Evolutionary conservation across 2,888 invertebrate species (phyloP), one percentile per base, ranked within the genome.

Genomic region (Drosophila affinis): DNA sequence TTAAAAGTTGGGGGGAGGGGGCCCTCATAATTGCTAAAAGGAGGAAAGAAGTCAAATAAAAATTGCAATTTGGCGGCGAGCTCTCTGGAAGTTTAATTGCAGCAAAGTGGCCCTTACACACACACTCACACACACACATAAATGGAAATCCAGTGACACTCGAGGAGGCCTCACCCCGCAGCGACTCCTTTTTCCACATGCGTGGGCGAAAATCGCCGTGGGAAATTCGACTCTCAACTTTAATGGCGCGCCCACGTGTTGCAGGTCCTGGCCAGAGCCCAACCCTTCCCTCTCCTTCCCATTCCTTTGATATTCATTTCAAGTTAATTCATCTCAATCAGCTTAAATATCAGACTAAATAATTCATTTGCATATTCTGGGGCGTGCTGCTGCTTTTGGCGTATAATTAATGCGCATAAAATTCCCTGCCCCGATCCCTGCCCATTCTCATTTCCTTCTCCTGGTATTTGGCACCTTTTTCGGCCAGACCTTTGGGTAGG

Each of bases 381-480:
- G 44, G 18, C n/a, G 21, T n/a, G 21, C 18, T 45, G 46, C 52
- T 59, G 47, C 18, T 53, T 58, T 34, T 57, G 56, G 46, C 52
- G 61, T 64, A 75, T 86, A 86, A 88, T 82, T 86, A 84, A 84
- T 84, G 83, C 83, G 73, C 86, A 84, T 86, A 83, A 86, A 86
- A 80, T 75, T 54, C 69, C 72, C 9, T 27, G 18, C 18, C 18
- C n/a, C n/a, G n/a, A n/a, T 49, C 49, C 70, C 62, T 58, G 69
- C 52, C 64, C 18, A 18, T 3, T 21, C 21, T 3, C 21, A 3
- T 21, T 21, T 3, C 21, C 21, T 21, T 3, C 21, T 82, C 21
- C 21, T 21, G 21, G 21, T 0, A 21, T 73, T 79, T 83, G 71
- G 60, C 76, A 81, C 86, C 85, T 82, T 78, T 64, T 67, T 55